These are phyloP conservation scores for Corythornis leucogaster DNA, from an alignment of 2,797 vertebrate species.

Conservation along the genomic window DNA sequence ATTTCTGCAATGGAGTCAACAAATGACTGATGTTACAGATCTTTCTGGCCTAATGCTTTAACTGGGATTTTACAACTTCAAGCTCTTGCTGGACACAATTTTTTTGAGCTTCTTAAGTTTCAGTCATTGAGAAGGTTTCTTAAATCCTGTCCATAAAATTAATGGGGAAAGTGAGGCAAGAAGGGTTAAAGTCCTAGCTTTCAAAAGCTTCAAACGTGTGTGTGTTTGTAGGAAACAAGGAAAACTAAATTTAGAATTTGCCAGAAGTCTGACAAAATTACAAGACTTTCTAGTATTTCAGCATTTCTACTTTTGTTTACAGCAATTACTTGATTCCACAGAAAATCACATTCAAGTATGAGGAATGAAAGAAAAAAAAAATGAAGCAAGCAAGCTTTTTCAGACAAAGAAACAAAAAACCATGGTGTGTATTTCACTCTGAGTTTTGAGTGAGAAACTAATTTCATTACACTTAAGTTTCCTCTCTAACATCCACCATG, in stretches of 20 bases:
- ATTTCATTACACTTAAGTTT: constrained; percentile 10
- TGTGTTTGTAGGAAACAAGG: not conserved
- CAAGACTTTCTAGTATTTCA: not conserved
- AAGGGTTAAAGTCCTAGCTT: not conserved
- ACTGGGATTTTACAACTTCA: not conserved
- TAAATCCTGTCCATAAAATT: not conserved
- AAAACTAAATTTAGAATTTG: not conserved
- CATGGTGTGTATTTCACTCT: not conserved
- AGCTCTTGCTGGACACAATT: not conserved
- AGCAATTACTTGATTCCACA: not conserved
- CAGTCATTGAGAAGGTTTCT: not conserved
- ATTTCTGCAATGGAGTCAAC: not conserved
- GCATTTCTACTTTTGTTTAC: not conserved
- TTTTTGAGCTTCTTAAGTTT: not conserved
- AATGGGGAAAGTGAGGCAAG: not conserved
- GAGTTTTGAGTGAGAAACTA: not conserved
- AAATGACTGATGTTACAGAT: not conserved
- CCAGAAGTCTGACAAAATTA: not conserved
- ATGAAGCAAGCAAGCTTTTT: not conserved
- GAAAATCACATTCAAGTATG: not conserved
- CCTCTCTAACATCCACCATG: not conserved
- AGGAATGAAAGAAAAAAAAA: not conserved
- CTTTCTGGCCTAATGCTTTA: not conserved
- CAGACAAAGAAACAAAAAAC: not conserved
- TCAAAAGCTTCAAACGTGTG: not conserved